Evolutionary conservation across 2,797 vertebrate genomes (phyloP), one percentile per base, ranked within the genome.

Genomic region (Gymnoscopelus microlampas): DNA sequence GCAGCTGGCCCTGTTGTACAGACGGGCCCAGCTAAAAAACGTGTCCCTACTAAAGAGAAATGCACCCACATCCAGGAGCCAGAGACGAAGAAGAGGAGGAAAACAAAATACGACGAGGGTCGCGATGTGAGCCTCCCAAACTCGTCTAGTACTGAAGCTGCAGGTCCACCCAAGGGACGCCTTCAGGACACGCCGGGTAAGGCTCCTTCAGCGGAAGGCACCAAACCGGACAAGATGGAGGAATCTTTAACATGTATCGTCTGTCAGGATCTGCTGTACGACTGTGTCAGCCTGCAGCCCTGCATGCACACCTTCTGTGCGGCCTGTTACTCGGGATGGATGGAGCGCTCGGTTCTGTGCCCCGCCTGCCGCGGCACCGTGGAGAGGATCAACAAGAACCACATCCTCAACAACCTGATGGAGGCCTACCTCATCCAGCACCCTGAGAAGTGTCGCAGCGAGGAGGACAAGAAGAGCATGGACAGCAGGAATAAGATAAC

Each of bases 241-340:
- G 98, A 98, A 86, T 96, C 95, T 0, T 93, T 99, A 73, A 98
- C 96, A 0, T 99, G 98, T 68, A 96, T 98, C 77, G 97, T 98
- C 84, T 99, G 98, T 83, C 98, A 98, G 88, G 97, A 98, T 70
- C 88, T 99, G 51, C 91, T 99, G 63, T 92, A 98, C 5, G 97
- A 98, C 89, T 99, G 98, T 61, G 95, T 99, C 85, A 98, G 97
- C 84, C 88, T 99, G 85, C 98, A 98, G 93, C 97, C 98, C 32
- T 99, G 97, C 78, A 98, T 99, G 98, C 97, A 99, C 66, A 97
- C 96, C 4, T 99, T 99, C 87, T 99, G 97, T 48, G 96, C 96
- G 1, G 96, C 98, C 73, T 99, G 98, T 89, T 99, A 98, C 92
- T 99, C 97, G 0, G 97, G 96, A 66, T 99, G 98, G 98, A 99